These are phyloP conservation scores for Dolichopus griseipennis DNA, from an alignment of 2,888 invertebrate genomes.

Conservation along the genomic window DNA sequence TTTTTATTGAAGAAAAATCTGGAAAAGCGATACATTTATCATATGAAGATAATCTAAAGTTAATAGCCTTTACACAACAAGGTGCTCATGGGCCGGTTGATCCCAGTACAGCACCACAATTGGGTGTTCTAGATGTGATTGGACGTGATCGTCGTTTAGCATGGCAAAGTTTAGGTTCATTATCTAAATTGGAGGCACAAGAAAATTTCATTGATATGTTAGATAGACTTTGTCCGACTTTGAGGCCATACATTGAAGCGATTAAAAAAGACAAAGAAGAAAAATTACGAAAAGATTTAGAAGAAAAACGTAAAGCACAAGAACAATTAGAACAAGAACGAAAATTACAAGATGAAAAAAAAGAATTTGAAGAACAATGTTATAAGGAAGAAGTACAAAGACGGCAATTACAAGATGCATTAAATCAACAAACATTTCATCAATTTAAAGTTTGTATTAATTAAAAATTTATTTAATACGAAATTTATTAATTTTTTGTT, in stretches of 20 bases:
- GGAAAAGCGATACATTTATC: constrained; percentile 94
- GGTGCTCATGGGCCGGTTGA: constrained; percentile 72
- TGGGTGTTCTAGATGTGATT: constrained; percentile 91
- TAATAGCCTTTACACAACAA: constrained; percentile 90
- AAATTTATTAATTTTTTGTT: too few relatives aligned
- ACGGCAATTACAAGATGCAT: constrained; percentile 85
- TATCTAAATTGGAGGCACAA: constrained; percentile 71
- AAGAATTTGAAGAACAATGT: constrained; percentile 27
- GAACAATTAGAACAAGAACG: constrained; percentile 46
- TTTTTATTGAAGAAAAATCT: constrained; percentile 67
- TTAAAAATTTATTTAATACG: constrained; percentile 13
- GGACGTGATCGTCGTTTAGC: constrained; percentile 86
- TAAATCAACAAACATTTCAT: constrained; percentile 88
- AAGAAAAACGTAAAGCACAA: constrained; percentile 29
- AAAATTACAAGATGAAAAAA: constrained; percentile 48
- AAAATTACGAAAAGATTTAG: constrained; percentile 31
- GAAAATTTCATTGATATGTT: constrained; percentile 82
- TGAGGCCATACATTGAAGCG: constrained; percentile 84
- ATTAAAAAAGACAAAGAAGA: constrained; percentile 66
- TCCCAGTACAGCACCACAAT: constrained; percentile 49
- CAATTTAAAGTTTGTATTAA: constrained; percentile 59
- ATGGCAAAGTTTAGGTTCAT: constrained; percentile 67
- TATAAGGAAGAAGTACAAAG: constrained; percentile 38
- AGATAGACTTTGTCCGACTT: constrained; percentile 79
- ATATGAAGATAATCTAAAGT: constrained; percentile 83